Percentiles rank a stretch among this genome's conserved stretches.
These are phyloP conservation scores for Amblyjoppa proteus DNA, from an alignment of 2,888 invertebrate genomes.

Conservation along the genomic window DNA sequence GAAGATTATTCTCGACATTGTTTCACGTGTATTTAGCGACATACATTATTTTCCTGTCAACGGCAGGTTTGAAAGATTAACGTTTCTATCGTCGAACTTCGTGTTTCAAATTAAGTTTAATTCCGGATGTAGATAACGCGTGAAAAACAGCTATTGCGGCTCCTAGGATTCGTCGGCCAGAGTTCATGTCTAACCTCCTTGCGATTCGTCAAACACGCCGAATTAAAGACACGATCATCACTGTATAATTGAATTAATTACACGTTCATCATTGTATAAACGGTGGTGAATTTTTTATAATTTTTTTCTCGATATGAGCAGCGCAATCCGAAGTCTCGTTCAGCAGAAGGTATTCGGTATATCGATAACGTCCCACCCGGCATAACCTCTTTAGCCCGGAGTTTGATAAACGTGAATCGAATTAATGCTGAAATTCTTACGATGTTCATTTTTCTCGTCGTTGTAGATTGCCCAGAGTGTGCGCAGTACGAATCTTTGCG, in stretches of 20 bases:
- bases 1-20: not conserved
- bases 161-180: slow-evolving; percentile 27
- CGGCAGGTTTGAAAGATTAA: not conserved
- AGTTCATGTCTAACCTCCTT: not conserved
- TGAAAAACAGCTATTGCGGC: slow-evolving; percentile 42
- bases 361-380: not conserved
- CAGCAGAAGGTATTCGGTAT: slow-evolving; percentile 68
- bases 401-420: too few species aligned
- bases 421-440: too few species aligned
- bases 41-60: too few species aligned
- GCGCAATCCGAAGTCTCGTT: slow-evolving; percentile 64
- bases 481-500: slow-evolving; percentile 64
- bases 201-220: not conserved
- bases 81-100: not conserved
- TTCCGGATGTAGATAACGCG: slow-evolving; percentile 18
- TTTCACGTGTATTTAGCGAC: not conserved
- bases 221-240: slow-evolving; percentile 5
- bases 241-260: not conserved
- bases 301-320: slow-evolving; percentile 64
- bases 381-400: slow-evolving; percentile 50
- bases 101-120: not conserved
- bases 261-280: not conserved
- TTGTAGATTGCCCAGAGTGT: slow-evolving; percentile 76
- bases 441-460: not conserved
- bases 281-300: not conserved